Evolutionary conservation across 1,140 invertebrate genomes (phyloP), one percentile per base, ranked within the genome.

Genomic region (Hesperophylax magnus): DNA sequence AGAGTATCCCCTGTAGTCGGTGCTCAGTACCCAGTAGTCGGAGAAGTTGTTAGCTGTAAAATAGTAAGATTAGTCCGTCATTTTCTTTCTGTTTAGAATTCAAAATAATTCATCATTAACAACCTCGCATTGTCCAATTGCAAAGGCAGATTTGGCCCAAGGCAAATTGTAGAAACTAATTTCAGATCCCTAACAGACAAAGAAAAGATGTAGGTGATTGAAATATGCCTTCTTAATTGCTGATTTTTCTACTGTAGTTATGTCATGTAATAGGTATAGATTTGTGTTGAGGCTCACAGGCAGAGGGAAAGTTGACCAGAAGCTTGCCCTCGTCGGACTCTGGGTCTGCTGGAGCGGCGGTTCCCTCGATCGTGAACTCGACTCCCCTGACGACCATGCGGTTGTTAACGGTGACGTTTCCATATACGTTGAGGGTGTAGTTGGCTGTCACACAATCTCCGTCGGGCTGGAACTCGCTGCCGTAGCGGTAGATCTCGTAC

Each of bases 401-500:
- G 76, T 81, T 81, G 18, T 47, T 8, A 15, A 82, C 81, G 5
- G 54, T 58, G 18, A 82, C 77, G 58, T 63, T 75, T 9, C 81
- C 81, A 39, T 60, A 60, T 8, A 67, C 60, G 52, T 78, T 58
- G 18, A 76, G 54, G 24, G 54, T 60, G 80, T 88, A 88, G 7
- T 86, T 82, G 5, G 86, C 81, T 20, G 86, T 84, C 18, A 54
- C 52, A 76, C 67, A 81, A 47, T 83, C 67, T 18, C 75, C 83
- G 75, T 87, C 86, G 6, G 47, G 39, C 86, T 88, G 86, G 81
- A 86, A 86, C 0, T 34, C 22, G 3, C 84, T 77, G 4, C 86
- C 85, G 61, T 89, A 89, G 1, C 86, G 86, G 75, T 84, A 85
- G 14, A 88, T 86, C 31, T 87, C 85, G 56, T 88, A 84, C 88